phyloP scores from a whole-genome alignment of 2,888 invertebrate species.

The Gasteruption jaculator region DNA sequence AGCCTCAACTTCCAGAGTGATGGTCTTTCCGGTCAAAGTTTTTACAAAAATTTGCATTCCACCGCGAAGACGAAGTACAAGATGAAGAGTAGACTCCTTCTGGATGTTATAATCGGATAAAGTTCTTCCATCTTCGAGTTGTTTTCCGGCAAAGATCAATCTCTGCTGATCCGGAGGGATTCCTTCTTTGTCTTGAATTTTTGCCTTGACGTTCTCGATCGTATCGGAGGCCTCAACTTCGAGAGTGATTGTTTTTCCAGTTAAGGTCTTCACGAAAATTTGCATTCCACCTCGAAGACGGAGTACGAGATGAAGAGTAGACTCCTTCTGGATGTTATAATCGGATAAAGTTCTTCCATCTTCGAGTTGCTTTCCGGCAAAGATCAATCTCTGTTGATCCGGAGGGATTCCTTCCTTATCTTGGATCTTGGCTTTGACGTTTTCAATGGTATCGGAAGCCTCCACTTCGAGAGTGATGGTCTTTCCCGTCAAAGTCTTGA shows the following conservation, averaged over 20 bases:
- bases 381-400: constrained; percentile 32
- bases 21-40: constrained; percentile 22
- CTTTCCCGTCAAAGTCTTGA: constrained; percentile 25
- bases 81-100: constrained; percentile 24
- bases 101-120: constrained; percentile 28
- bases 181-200: constrained; percentile 33
- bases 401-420: constrained; percentile 33
- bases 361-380: constrained; percentile 32
- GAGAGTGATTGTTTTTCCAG: constrained; percentile 32
- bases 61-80: constrained; percentile 21
- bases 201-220: constrained; percentile 29
- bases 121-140: constrained; percentile 26
- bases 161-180: constrained; percentile 30
- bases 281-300: constrained; percentile 35
- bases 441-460: constrained; percentile 25
- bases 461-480: constrained; percentile 28
- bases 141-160: constrained; percentile 29
- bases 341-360: constrained; percentile 33
- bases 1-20: constrained; percentile 25
- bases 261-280: constrained; percentile 34
- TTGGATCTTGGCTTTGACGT: constrained; percentile 27
- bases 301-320: constrained; percentile 30
- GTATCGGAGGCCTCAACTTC: constrained; percentile 32
- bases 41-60: constrained; percentile 31
- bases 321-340: constrained; percentile 36